Evolutionary conservation across 2,797 vertebrate genomes (phyloP), one percentile per base, ranked within the genome.

Genomic region (Myotis findleyi): DNA sequence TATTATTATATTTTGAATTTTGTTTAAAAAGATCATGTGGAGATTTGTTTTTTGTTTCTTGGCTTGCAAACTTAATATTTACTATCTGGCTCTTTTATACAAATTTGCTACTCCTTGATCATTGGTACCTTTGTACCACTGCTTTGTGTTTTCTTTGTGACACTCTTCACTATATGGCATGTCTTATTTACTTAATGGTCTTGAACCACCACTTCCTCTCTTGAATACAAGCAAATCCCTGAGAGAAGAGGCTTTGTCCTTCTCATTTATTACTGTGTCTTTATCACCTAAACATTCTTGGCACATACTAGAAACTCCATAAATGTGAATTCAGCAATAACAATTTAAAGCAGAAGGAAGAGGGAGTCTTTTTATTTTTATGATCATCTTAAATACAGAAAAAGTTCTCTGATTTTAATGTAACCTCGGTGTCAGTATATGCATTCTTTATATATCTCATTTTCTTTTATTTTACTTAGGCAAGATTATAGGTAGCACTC

Each of bases 21-120:
- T 87, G 14, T 88, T 30, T 36, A 25, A 53, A 53, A 68, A 76
- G 53, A 55, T 36, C 64, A 88, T 93, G 9, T 87, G 13, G 41
- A 80, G 51, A 93, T 89, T 73, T 94, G 17, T 91, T 64, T 87
- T 87, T 87, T 87, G 10, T 80, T 90, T 66, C 5, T 93, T 90
- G n/a, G 11, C 47, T 59, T 89, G 14, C 3, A 68, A 89, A 72
- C 6, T 71, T 90, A 69, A 69, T 77, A 71, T 68, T 92, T 86
- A 72, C 47, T 79, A 0, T 57, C 21, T 89, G 21, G 18, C 30
- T 10, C 41, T 87, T 90, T 88, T 72, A 33, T n/a, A 62, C 2
- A 41, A 27, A 11, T 71, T 12, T 76, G 13, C 27, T 44, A 51
- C 1, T 93, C 16, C 17, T 81, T 93, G 36, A 21, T 64, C 62